Evolutionary conservation across 2,888 invertebrate genomes (phyloP).

Genomic region (Philereme transversata): DNA sequence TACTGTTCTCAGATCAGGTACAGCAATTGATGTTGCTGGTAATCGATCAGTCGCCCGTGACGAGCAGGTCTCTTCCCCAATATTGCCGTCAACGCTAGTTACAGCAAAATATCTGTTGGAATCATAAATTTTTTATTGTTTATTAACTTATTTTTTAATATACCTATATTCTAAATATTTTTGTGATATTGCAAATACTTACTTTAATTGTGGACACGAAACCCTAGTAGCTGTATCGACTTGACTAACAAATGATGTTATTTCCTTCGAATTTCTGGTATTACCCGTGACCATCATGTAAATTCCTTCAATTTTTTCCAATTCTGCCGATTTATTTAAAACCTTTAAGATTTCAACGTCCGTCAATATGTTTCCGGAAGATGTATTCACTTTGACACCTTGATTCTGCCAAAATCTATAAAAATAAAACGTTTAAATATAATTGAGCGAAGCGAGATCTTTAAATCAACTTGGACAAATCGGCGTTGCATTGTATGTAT

Average conservation of each 20-base stretch:
- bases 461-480: too few relatives aligned
- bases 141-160: too few relatives aligned
- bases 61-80: constrained; percentile 39
- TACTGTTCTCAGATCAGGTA: constrained; percentile 25
- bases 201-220: constrained; percentile 17
- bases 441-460: too few relatives aligned
- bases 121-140: neutral
- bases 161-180: neutral
- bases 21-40: constrained; percentile 40
- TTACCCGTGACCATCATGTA: constrained; percentile 5
- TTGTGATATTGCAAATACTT: constrained; percentile 9
- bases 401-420: constrained; percentile 10
- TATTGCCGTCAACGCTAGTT: constrained; percentile 21
- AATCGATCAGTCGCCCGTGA: constrained; percentile 36
- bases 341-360: constrained; percentile 4
- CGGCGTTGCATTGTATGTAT: too few relatives aligned
- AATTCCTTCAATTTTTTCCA: constrained; percentile 14
- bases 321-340: constrained; percentile 1
- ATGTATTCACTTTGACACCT: constrained; percentile 8
- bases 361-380: constrained; percentile 7
- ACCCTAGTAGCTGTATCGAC: constrained; percentile 6
- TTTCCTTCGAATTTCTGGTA: neutral
- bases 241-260: neutral
- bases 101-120: constrained; percentile 43
- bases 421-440: neutral